phyloP scores from a whole-genome alignment of 2,797 vertebrate species.

The Peromyscus nudipes region DNA sequence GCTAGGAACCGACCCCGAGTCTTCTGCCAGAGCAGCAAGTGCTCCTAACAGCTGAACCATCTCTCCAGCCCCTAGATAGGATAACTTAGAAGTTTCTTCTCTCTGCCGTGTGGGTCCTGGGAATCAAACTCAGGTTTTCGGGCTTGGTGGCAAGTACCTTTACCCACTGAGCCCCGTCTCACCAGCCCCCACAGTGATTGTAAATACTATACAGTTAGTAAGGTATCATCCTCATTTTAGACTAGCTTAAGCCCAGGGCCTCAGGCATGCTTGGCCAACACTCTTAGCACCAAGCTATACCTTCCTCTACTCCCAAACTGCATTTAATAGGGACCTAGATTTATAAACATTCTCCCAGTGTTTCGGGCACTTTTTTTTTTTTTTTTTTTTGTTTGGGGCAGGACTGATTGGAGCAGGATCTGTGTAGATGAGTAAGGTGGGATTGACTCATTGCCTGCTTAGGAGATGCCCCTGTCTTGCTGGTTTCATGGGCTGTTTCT shows the following conservation, averaged over 20 bases:
- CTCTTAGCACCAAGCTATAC: background rate
- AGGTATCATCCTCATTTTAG: background rate
- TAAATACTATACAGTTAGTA: background rate
- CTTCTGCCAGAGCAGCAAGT: background rate
- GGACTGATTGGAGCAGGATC: conserved; percentile 38
- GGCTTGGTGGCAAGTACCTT: background rate
- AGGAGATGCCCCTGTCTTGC: background rate
- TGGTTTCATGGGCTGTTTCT: conserved; percentile 40
- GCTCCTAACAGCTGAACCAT: background rate
- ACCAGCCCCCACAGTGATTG: background rate
- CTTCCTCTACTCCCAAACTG: background rate
- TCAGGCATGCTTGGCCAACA: background rate
- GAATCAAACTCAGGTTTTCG: background rate
- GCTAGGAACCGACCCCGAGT: background rate
- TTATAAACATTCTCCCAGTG: background rate
- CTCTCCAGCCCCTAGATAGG: background rate
- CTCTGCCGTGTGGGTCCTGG: background rate
- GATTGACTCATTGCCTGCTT: conserved; percentile 4
- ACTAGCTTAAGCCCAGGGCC: background rate
- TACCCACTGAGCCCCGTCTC: background rate
- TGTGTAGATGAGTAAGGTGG: background rate
- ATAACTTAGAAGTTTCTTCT: background rate
- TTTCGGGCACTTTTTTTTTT: conserved; percentile 34
- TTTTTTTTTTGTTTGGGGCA: background rate
- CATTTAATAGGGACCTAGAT: conserved; percentile 23